Evolutionary conservation across 2,113 vertebrate genomes (phyloP), one percentile per base, ranked within the genome.

Genomic region (Oreochromis spilurus): DNA sequence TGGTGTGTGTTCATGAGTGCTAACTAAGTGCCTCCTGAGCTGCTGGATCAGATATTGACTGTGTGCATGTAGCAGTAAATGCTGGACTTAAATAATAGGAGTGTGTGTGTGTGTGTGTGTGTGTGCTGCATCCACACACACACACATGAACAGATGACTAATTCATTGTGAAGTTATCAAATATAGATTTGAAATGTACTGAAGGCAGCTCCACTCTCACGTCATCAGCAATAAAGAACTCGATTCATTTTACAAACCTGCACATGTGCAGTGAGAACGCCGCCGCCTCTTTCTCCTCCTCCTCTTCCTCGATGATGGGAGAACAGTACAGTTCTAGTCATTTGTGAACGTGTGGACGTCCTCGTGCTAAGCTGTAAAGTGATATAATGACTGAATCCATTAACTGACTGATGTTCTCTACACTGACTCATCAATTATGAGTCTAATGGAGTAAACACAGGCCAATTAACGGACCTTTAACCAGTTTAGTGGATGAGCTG

Each of bases 121-220:
- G 21, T 24, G 21, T 2, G 21, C 21, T 21, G 21, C 21, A 21
- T 21, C 21, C 21, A 21, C 21, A 21, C 6, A 34, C 14, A 79
- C 72, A 83, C 2, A 17, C 85, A 81, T 60, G 79, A 54, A 13
- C 38, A 10, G 13, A 90, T 89, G 52, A 81, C 62, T 88, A 80
- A 91, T 90, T 92, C 50, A 52, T 81, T 43, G 31, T 5, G 1
- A 84, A 54, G 40, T 50, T 84, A 90, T 95, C 48, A 94, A 92
- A 93, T 88, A 93, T 93, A n/a, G 16, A 94, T 91, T 16, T 6
- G 26, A 38, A 8, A 45, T 0, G 5, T 48, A 72, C 38, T 48
- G 40, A 29, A 17, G 3, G 40, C 8, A 26, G 67, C 60, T 5
- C 48, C 8, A 52, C 43, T 31, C 17, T 13, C 26, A 8, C 19